Evolutionary conservation across 2,113 vertebrate species (phyloP), one percentile per base, ranked within the genome.

Genomic region (Mastomys natalensis): DNA sequence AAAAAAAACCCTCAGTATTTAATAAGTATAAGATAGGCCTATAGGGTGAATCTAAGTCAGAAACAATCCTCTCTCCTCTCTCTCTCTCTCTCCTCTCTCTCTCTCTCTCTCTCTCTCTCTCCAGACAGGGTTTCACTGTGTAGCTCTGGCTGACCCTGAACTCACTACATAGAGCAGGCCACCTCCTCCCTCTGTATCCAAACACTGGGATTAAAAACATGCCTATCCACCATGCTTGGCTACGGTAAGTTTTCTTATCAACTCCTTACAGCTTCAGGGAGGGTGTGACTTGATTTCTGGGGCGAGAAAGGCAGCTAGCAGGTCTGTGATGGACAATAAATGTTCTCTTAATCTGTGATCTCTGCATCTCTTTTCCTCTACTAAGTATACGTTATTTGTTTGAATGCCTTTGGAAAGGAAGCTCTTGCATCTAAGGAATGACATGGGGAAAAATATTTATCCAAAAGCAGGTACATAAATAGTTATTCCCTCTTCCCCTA

Each of bases 81-180:
- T 21, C 0, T 24, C 4, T 21, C 8, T 12, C 21, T n/a, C n/a
- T n/a, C n/a, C 7, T 10, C 3, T 29, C 37, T 21, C 0, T 24
- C 4, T n/a, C n/a, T n/a, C n/a, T n/a, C n/a, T n/a, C n/a, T n/a
- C n/a, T 26, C 22, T 43, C 21, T 24, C n/a, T 21, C 8, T 12
- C 22, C 34, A 22, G 34, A 55, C 11, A 72, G 70, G 0, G 34
- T 55, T 37, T 58, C 78, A 81, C 31, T n/a, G n/a, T 40, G 5
- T 58, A 37, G 51, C 48, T 80, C 48, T 51, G 76, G 45, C 76
- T 51, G 7, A 34, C 16, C 8, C 48, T 53, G 77, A 80, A 80
- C 29, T 34, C 16, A 78, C 31, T 80, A 37, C 4, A 7, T n/a
- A 80, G 51, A 55, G 77, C 51, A 29, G 29, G 64, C 62, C 9